Percentiles rank a stretch among this genome's conserved stretches.
Conservation (phyloP, 2,797 vertebrate species). For the Uromys caudimaculatus region DNA sequence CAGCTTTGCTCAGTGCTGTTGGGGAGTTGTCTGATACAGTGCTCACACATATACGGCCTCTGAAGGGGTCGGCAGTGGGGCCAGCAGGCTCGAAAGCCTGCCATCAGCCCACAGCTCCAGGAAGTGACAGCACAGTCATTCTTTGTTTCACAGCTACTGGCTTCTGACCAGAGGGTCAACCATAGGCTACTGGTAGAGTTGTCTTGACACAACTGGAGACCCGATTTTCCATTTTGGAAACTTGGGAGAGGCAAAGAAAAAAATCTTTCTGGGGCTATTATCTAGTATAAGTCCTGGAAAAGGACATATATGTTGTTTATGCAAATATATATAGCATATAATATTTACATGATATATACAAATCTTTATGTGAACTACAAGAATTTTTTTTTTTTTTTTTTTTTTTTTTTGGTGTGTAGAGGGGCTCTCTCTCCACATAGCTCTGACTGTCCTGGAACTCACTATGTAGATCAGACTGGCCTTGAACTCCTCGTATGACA, state of each 20-base stretch:
- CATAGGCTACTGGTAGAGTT: background rate
- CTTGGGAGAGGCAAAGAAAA: background rate
- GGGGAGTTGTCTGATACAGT: accelerated
- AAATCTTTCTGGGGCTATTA: background rate
- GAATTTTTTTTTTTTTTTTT: too few relatives aligned
- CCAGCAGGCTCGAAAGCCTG: background rate
- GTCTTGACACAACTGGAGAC: background rate
- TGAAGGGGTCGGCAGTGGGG: background rate
- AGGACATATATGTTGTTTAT: background rate
- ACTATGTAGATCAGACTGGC: background rate
- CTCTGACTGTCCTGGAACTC: background rate
- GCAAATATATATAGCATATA: background rate
- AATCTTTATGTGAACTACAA: background rate
- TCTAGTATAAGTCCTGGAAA: constrained; percentile 15
- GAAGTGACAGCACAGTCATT: background rate
- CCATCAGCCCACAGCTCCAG: background rate
- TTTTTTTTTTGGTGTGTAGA: too few relatives aligned
- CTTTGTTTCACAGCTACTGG: background rate
- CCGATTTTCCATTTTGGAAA: background rate
- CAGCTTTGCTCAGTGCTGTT: background rate
- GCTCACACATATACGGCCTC: background rate
- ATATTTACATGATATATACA: background rate
- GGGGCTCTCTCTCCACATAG: background rate
- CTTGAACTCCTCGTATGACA: background rate
- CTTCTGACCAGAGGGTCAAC: background rate